Base-by-base conservation (phyloP, 2,113 vertebrate species). In the Engystomops pustulosus region DNA sequence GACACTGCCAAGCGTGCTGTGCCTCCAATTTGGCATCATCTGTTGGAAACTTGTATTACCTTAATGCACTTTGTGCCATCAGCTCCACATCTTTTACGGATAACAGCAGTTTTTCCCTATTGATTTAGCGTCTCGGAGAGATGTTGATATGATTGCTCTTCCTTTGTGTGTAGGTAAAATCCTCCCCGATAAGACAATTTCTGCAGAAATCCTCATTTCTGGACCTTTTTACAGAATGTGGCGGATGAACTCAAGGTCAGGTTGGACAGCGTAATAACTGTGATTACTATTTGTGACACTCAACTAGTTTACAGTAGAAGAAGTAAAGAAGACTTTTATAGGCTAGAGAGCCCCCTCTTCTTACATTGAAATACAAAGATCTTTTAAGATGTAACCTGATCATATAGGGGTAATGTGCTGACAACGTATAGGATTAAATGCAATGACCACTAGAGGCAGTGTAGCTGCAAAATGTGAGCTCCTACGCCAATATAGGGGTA, bases 121-220 rank as follows among this genome's bases (percentile, higher is more conserved):
- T 60, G 72, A 60, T 60, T 78, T 78, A 25, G 51, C 49, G 60
- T 58, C 53, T 27, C 23, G 58, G 20, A 44, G 34, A 78, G 32
- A 78, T 78, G 51, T 60, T 78, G 75, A 78, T 78, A 60, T 78
- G 75, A 78, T 78, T 77, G 49, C 75, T 78, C n/a, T 72, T 27
- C 17, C 14, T 60, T 36, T 78, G 51, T 41, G 51, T 18, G 36
- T 36, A 58, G 51, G n/a, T 18, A 41, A 78, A 60, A n/a, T 41
- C 49, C 23, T 60, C 34, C 11, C 32, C 25, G 27, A 18, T 36
- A 41, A 38, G 53, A n/a, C 32, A 55, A 34, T 53, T 76, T 53
- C 25, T 34, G 27, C 12, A 34, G 27, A 34, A n/a, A 76, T 30
- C 27, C 27, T 76, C 18, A 20, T 76, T 76, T 30, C 27, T 76